Evolutionary conservation across 1,140 invertebrate species (phyloP).

Genomic region (Drosophila suzukii): DNA sequence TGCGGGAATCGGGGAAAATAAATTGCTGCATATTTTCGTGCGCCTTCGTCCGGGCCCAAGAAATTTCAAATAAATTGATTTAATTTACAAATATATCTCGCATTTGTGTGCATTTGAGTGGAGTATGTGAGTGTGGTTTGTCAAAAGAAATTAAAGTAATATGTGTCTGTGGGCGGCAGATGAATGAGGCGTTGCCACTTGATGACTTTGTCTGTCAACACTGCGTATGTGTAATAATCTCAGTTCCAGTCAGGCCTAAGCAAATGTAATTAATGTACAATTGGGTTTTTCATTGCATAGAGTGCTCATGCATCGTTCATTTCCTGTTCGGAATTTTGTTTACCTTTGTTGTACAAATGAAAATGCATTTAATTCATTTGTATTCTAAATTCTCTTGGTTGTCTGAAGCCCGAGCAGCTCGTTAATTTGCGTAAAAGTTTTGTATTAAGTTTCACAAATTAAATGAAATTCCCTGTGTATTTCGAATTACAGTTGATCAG

Average conservation of each 20-base stretch:
- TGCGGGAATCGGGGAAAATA: slow-evolving; percentile 42
- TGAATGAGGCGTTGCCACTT: slow-evolving; percentile 22
- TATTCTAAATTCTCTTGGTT: background rate
- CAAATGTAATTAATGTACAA: slow-evolving; percentile 73
- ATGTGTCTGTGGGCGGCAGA: slow-evolving; percentile 1
- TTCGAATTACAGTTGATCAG: background rate
- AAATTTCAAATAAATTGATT: slow-evolving; percentile 78
- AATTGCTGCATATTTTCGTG: slow-evolving; percentile 78
- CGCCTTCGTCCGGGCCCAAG: slow-evolving; percentile 31
- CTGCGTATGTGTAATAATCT: slow-evolving; percentile 41
- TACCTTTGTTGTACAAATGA: slow-evolving; percentile 44
- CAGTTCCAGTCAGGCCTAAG: slow-evolving; percentile 24
- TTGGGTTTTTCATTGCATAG: background rate
- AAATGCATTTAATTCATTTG: slow-evolving; percentile 67
- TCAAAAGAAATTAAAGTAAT: slow-evolving; percentile 79
- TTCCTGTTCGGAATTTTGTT: slow-evolving; percentile 14
- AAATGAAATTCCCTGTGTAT: background rate
- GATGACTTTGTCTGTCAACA: slow-evolving; percentile 55
- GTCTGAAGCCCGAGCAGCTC: background rate
- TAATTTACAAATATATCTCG: slow-evolving; percentile 68
- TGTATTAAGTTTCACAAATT: background rate
- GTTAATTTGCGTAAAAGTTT: slow-evolving; percentile 2
- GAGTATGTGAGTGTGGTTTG: slow-evolving; percentile 26
- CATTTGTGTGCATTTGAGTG: slow-evolving; percentile 8
- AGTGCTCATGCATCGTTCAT: slow-evolving; percentile 7